phyloP scores from a whole-genome alignment of 2,888 invertebrate species.

The Myopa testacea region DNA sequence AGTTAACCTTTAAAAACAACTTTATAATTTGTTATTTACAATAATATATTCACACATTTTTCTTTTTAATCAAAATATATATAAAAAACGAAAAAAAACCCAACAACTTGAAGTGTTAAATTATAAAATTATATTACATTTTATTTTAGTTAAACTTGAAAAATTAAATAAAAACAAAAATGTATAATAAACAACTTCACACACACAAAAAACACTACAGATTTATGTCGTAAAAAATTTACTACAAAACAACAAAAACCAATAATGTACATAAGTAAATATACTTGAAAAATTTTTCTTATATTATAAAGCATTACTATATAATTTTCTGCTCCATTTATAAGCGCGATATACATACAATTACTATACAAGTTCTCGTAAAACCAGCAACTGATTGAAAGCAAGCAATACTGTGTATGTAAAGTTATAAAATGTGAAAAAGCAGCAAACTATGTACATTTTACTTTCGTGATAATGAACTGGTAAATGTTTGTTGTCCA shows the following conservation, averaged over 20 bases:
- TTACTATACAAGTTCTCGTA: conserved; percentile 19
- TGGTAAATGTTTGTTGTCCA: not conserved
- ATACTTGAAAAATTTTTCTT: conserved; percentile 54
- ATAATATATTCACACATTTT: conserved; percentile 33
- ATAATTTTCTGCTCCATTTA: conserved; percentile 19
- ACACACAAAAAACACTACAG: conserved; percentile 31
- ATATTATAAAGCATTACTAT: conserved; percentile 51
- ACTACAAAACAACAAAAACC: conserved; percentile 39
- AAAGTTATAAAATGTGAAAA: not conserved
- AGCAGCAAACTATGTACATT: not conserved
- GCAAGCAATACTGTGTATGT: not conserved
- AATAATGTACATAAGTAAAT: conserved; percentile 63
- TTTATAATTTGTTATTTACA: conserved; percentile 47
- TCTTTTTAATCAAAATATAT: not conserved
- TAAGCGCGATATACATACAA: no score
- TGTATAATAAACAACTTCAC: not conserved
- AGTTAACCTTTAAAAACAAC: conserved; percentile 30
- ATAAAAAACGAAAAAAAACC: not conserved
- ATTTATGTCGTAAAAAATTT: no score
- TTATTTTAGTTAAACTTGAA: conserved; percentile 42
- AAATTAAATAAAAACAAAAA: conserved; percentile 37
- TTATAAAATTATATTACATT: conserved; percentile 35
- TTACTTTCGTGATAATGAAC: not conserved
- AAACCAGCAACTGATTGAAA: not conserved
- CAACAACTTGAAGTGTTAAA: conserved; percentile 39